These are phyloP conservation scores for Cartodere bifasciata DNA, from an alignment of 2,888 invertebrate species.

Conservation along the genomic window DNA sequence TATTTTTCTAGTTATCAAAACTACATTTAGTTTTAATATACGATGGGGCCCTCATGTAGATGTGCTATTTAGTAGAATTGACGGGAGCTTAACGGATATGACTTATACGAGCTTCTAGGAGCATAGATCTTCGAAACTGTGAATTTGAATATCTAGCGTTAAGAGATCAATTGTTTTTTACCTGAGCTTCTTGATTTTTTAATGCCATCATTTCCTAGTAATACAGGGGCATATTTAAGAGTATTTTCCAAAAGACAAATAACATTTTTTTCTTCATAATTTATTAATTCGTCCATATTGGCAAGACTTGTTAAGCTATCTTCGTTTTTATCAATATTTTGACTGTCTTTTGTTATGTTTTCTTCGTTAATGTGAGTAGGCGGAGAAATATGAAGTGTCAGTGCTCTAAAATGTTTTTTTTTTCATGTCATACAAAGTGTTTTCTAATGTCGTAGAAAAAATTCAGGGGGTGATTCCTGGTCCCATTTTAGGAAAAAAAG, in stretches of 20 bases:
- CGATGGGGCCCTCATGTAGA: too few relatives aligned
- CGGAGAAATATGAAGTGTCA: conserved; percentile 59
- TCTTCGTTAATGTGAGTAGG: conserved; percentile 27
- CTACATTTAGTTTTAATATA: too few relatives aligned
- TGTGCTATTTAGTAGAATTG: too few relatives aligned
- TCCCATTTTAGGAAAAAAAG: too few relatives aligned
- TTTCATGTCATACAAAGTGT: too few relatives aligned
- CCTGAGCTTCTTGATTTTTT: conserved; percentile 40
- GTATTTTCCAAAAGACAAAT: conserved; percentile 47
- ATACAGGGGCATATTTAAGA: conserved; percentile 42
- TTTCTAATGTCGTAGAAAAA: too few relatives aligned
- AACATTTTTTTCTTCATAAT: conserved; percentile 55
- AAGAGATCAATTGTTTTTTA: conserved; percentile 7
- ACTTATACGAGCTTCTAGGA: too few relatives aligned
- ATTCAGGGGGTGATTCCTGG: too few relatives aligned
- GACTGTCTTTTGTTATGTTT: conserved; percentile 11
- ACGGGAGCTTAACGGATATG: too few relatives aligned
- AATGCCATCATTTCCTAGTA: conserved; percentile 49
- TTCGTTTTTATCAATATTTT: conserved; percentile 30
- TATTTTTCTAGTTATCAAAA: too few relatives aligned
- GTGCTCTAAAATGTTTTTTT: conserved; percentile 37
- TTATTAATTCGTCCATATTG: conserved; percentile 50
- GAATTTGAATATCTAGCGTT: background rate
- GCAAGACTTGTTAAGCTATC: too few relatives aligned
- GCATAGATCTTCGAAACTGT: too few relatives aligned